Evolutionary conservation across 2,113 vertebrate genomes (phyloP).

Genomic region (Phrynocephalus versicolor): DNA sequence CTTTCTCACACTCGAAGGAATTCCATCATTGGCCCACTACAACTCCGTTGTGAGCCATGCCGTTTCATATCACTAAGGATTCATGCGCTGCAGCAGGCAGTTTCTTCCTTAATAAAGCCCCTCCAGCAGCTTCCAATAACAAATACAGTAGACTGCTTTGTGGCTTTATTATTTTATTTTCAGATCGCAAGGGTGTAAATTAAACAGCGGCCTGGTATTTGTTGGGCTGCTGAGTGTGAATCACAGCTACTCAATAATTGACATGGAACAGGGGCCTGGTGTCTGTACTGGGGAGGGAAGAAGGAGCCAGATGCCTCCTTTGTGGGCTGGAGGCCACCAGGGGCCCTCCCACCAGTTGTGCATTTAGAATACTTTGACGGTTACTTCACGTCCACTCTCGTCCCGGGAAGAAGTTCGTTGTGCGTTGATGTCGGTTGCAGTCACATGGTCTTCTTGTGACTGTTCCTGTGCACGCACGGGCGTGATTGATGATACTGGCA

Average conservation of each 20-base stretch:
- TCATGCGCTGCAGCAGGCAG: not conserved
- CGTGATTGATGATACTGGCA: too few relatives aligned
- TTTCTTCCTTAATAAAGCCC: not conserved
- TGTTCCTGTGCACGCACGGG: too few relatives aligned
- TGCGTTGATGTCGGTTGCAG: too few relatives aligned
- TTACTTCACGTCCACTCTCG: too few relatives aligned
- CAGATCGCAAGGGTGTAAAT: not conserved
- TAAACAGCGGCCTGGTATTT: not conserved
- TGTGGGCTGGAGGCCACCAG: too few relatives aligned
- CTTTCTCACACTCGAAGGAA: constrained; percentile 3
- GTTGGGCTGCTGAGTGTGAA: not conserved
- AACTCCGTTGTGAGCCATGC: constrained; percentile 16
- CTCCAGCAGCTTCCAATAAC: not conserved
- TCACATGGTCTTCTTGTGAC: too few relatives aligned
- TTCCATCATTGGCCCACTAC: constrained; percentile 19
- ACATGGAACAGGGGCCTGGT: too few relatives aligned
- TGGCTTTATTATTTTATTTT: not conserved
- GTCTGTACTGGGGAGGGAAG: not conserved
- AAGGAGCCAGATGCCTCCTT: not conserved
- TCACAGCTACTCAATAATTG: not conserved
- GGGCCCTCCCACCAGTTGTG: too few relatives aligned
- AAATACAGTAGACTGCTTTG: not conserved
- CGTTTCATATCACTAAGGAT: constrained; percentile 17
- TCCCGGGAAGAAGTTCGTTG: too few relatives aligned
- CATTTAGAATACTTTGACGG: too few relatives aligned